Evolutionary conservation across 2,797 vertebrate species (phyloP), one percentile per base, ranked within the genome.

Genomic region (Onychomys leucogaster): DNA sequence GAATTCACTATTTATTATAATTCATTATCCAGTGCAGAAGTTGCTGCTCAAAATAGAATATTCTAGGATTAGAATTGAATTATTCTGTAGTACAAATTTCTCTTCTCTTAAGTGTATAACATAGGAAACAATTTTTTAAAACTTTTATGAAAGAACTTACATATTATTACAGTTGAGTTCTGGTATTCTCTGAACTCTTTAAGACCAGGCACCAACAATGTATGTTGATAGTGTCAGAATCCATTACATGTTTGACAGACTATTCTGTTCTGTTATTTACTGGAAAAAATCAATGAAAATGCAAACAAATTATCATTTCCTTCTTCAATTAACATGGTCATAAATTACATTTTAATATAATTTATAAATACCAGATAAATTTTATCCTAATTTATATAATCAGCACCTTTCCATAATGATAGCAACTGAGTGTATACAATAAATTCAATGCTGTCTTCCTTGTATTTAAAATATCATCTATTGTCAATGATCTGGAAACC

Each of bases 31-130:
- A 11, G 52, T 80, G 80, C 25, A 90, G 49, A 69, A 77, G 25
- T 73, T 73, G 75, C 82, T 94, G 69, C 86, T 95, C 87, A 80
- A 94, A 94, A 90, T 73, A 43, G 61, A 73, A 96, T 89, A 96
- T 34, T 57, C 25, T 69, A 75, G 13, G 19, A 3, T 92, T 91
- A 75, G 34, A 89, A 85, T 92, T 83, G 85, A 91, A 91, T 94
- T 90, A 85, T 59, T 3, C 13, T 67, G 5, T 49, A 78, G n/a
- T n/a, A 92, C 16, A 65, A 92, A 94, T 89, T 27, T 23, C 84
- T 2, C 37, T 82, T 90, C 32, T 86, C 17, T 17, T 77, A 55
- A 71, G 32, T 92, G 55, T 87, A 85, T 76, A 81, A 57, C 27
- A 61, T 10, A 89, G 21, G 71, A 55, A 41, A 76, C 14, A 69